A percentile compares a stretch with the other conserved stretches of the same genome.
These are phyloP conservation scores for Macaca fascicularis DNA, from an alignment of 2,113 vertebrate species.

Conservation along the genomic window T2T-MFA8v1.1 NC_088378.1:171094501-171095000, in stretches of 20 bases:
- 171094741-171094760: neutral
- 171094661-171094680: neutral
- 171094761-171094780: neutral
- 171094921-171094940: neutral
- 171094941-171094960: neutral
- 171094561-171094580: neutral
- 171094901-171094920: neutral
- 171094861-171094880: neutral
- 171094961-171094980: neutral
- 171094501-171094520: neutral
- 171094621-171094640: neutral
- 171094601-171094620: neutral
- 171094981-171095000: neutral
- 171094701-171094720: neutral
- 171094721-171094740: neutral
- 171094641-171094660: neutral
- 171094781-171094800: neutral
- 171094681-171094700: neutral
- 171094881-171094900: neutral
- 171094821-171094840: accelerated
- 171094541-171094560: neutral
- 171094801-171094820: neutral
- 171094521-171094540: neutral
- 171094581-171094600: neutral
- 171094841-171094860: accelerated